phyloP scores from a whole-genome alignment of 2,888 invertebrate species.

The Kuschelorhynchus macadamiae region DNA sequence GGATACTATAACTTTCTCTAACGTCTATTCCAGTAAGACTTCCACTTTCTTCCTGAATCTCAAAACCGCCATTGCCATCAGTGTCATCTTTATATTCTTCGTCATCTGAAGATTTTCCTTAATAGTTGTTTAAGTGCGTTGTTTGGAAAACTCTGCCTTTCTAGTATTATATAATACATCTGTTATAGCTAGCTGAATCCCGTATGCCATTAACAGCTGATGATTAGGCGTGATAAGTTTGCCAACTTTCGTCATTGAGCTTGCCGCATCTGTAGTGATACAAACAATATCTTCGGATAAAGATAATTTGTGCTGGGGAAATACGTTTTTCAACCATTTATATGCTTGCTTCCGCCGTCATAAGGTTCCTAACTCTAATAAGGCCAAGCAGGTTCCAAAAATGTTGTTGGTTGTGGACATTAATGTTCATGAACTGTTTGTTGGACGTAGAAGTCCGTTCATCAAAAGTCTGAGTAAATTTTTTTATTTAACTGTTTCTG shows the following conservation, averaged over 20 bases:
- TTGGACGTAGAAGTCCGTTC: constrained; percentile 33
- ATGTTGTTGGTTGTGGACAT: constrained; percentile 12
- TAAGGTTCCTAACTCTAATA: constrained; percentile 16
- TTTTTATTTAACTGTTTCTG: constrained; percentile 12
- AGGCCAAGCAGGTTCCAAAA: constrained; percentile 29
- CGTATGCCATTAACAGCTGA: background rate
- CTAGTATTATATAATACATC: constrained; percentile 10
- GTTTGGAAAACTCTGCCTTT: background rate
- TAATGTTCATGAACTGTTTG: constrained; percentile 29
- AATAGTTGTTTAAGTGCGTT: constrained; percentile 4
- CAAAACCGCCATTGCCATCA: background rate
- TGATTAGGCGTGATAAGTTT: constrained; percentile 7
- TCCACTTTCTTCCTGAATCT: constrained; percentile 3
- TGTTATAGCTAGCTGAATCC: constrained; percentile 1
- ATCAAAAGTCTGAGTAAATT: constrained; percentile 26
- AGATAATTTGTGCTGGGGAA: background rate
- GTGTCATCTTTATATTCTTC: background rate
- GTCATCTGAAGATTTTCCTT: background rate
- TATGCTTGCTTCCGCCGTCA: constrained; percentile 20
- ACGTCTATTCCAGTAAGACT: constrained; percentile 1
- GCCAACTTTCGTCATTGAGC: constrained; percentile 10
- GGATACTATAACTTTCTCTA: constrained; percentile 4
- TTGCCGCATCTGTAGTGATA: constrained; percentile 14
- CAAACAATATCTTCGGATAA: constrained; percentile 4
- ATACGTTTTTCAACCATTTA: constrained; percentile 7